Base-by-base conservation (phyloP, 2,888 invertebrate species). In the Scaptomyza cyrtandrae region DNA sequence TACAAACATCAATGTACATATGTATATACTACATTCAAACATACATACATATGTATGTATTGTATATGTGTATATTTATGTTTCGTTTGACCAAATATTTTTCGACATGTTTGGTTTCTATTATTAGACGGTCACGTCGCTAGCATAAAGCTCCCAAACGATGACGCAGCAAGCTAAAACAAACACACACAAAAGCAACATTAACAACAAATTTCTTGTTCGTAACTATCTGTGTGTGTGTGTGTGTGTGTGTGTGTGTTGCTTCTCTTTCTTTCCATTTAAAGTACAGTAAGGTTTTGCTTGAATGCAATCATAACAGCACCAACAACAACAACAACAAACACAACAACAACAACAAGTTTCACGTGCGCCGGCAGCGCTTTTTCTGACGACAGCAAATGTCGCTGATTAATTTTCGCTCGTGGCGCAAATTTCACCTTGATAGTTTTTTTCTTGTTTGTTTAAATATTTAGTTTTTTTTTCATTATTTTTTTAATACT, bases 41-140 rank as follows among this genome's bases (percentile, higher is more conserved):
- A 19, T 19, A 19, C 19, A 19, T 19, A 2, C 19, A 35, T 48
- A 53, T 14, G 39, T 58, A 55, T 55, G 31, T 64, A 58, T 39
- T 31, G 31, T 31, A 33, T 66, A 37, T 49, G 35, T 61, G 52
- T 58, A 48, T 65, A 62, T 70, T 48, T 80, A 56, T 67, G 53
- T 69, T 64, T 53, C 76, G 62, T 75, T 80, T 80, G 72, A 75
- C 80, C 61, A 82, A 80, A 73, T 81, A 59, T 79, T 79, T 58
- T 53, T 62, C 66, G 48, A 66, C 65, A 78, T 84, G 70, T 84
- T 84, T 69, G 58, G 59, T 61, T 57, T 53, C 85, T 79, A 80
- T 85, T 80, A 79, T 79, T 80, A 79, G 82, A 76, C 60, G 68
- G 68, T 50, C 72, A 60, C 61, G 80, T 78, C 77, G 80, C 71